phyloP scores from a whole-genome alignment of 1,140 invertebrate species.

The Ceratosolen solmsi region DNA sequence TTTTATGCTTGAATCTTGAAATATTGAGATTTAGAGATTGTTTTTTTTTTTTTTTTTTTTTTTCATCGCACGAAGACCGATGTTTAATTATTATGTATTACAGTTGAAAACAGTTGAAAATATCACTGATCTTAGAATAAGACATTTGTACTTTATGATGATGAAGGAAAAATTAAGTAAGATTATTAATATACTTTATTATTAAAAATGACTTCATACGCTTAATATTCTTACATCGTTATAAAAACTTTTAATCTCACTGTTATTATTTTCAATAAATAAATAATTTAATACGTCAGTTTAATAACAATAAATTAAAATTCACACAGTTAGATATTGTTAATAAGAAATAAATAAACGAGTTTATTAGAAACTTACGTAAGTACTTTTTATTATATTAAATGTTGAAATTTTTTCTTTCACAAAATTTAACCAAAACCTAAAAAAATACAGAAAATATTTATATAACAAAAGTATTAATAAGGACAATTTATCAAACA shows the following conservation, averaged over 20 bases:
- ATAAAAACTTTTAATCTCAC: background rate
- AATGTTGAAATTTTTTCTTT: no score
- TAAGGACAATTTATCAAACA: no score
- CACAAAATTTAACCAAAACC: no score
- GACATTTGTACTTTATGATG: background rate
- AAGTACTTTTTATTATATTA: no score
- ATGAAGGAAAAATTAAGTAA: background rate
- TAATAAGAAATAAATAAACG: no score
- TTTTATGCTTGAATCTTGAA: constrained; percentile 40
- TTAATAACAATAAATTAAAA: no score
- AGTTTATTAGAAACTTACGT: no score
- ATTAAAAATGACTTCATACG: background rate
- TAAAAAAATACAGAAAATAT: no score
- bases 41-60: no score
- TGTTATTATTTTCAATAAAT: background rate
- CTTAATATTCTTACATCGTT: background rate
- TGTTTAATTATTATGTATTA: background rate
- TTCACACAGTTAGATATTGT: no score
- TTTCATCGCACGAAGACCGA: background rate
- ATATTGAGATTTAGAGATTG: background rate
- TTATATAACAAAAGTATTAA: no score
- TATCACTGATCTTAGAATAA: background rate
- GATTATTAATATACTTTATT: background rate
- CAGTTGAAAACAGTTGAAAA: background rate
- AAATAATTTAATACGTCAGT: no score